phyloP scores from a whole-genome alignment of 2,797 vertebrate genomes.

The Hafferia zeledoni region DNA sequence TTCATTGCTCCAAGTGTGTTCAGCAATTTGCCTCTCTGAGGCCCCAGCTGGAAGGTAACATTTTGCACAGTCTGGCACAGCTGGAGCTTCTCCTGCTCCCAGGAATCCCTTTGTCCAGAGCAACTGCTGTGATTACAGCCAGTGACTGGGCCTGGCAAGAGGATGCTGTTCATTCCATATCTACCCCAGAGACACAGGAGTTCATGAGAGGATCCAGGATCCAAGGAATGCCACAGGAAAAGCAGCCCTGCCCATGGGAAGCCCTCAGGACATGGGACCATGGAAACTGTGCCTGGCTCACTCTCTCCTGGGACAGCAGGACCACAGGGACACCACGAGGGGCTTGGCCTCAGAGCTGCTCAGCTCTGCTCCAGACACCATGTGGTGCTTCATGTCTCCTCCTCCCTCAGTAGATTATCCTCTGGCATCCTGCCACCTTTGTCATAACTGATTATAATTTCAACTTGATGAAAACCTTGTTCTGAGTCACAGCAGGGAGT shows the following conservation, averaged over 20 bases:
- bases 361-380: neutral
- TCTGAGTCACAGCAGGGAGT: slow-evolving; percentile 24
- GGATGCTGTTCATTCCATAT: neutral
- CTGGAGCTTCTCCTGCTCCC: neutral
- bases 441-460: neutral
- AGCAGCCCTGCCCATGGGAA: neutral
- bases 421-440: slow-evolving; percentile 23
- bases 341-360: neutral
- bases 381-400: neutral
- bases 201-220: neutral
- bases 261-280: rapidly evolving
- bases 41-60: neutral
- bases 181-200: neutral
- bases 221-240: neutral
- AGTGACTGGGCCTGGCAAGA: rapidly evolving
- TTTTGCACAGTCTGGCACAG: neutral
- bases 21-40: neutral
- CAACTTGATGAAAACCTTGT: neutral
- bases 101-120: neutral
- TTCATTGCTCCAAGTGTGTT: neutral
- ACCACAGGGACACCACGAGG: rapidly evolving
- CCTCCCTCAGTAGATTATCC: neutral
- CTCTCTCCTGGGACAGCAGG: neutral
- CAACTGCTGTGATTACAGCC: rapidly evolving
- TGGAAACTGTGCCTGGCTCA: rapidly evolving